A percentile compares a stretch with the other conserved stretches of the same genome.
Evolutionary conservation across 37 sponge, comb jelly and placozoan genomes (phyloP).

Genomic region (Tethya wilhelma): DNA sequence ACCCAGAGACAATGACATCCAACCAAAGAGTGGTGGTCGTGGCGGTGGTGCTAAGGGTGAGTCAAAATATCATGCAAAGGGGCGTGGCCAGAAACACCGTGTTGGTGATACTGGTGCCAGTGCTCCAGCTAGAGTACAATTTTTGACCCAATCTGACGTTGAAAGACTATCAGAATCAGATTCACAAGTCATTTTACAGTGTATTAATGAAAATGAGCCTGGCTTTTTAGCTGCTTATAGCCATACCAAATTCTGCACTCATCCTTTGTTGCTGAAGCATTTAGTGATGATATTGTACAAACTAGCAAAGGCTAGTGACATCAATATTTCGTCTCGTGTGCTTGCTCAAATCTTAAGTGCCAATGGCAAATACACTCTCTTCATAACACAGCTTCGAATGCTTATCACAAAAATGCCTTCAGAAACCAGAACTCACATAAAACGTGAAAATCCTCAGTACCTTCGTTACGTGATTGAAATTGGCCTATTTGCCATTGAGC

Average conservation of each 20-base stretch:
- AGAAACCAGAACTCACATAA: constrained; percentile 9
- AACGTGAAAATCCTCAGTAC: constrained; percentile 28
- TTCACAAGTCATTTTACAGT: no score
- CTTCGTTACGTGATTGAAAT: constrained; percentile 34
- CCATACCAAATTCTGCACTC: not conserved
- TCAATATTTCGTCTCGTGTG: constrained; percentile 16
- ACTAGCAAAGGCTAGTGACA: constrained; percentile 18
- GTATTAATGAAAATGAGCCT: constrained; percentile 28
- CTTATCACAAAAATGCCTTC: constrained; percentile 43
- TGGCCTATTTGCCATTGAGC: constrained; percentile 26
- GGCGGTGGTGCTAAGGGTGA: no score
- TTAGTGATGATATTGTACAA: constrained; percentile 34
- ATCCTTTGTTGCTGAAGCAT: constrained; percentile 27
- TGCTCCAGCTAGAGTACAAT: no score
- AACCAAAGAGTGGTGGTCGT: no score
- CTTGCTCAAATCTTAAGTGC: constrained; percentile 23
- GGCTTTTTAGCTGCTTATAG: constrained; percentile 32
- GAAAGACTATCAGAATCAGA: no score
- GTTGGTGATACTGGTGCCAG: no score
- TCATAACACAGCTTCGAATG: not conserved
- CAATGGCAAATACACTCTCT: constrained; percentile 19
- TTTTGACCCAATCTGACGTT: no score
- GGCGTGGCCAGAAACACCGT: no score
- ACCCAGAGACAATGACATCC: no score
- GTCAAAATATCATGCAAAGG: no score